Percentiles rank a stretch among this genome's conserved stretches.
These are phyloP conservation scores for Drosophila jambulina DNA, from an alignment of 1,140 invertebrate genomes.

Conservation along the genomic window DNA sequence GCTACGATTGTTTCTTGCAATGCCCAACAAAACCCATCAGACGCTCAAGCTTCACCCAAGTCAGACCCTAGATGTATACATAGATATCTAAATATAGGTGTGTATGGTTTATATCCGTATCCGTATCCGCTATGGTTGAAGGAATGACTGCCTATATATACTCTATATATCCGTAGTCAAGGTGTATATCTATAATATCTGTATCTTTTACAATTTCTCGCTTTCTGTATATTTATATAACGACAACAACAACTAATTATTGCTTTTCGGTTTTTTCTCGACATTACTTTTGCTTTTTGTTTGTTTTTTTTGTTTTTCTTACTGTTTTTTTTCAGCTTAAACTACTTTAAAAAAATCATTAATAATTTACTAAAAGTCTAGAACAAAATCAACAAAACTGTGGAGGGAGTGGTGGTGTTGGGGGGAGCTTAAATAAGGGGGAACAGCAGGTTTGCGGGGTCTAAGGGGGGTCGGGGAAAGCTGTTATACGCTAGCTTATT, in stretches of 20 bases:
- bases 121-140: constrained; percentile 64
- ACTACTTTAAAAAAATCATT: constrained; percentile 66
- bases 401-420: constrained; percentile 47
- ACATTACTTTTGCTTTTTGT: constrained; percentile 49
- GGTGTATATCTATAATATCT: constrained; percentile 69
- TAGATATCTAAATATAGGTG: constrained; percentile 59
- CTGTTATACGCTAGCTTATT: constrained; percentile 69
- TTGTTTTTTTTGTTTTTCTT: constrained; percentile 26
- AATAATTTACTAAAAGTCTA: constrained; percentile 82
- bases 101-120: constrained; percentile 54
- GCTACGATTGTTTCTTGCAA: constrained; percentile 83
- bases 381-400: constrained; percentile 79
- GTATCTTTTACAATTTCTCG: constrained; percentile 46
- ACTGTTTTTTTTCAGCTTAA: constrained; percentile 52
- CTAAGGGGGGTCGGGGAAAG: constrained; percentile 20
- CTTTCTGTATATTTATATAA: constrained; percentile 72
- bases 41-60: constrained; percentile 77
- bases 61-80: constrained; percentile 68
- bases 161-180: constrained; percentile 37
- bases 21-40: constrained; percentile 79
- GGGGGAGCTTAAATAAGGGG: constrained; percentile 60
- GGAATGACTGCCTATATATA: constrained; percentile 70
- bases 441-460: constrained; percentile 38
- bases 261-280: constrained; percentile 81
- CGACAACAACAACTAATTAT: constrained; percentile 83